Conservation (phyloP, 2,113 vertebrate genomes). For the Petroica traversi region DNA sequence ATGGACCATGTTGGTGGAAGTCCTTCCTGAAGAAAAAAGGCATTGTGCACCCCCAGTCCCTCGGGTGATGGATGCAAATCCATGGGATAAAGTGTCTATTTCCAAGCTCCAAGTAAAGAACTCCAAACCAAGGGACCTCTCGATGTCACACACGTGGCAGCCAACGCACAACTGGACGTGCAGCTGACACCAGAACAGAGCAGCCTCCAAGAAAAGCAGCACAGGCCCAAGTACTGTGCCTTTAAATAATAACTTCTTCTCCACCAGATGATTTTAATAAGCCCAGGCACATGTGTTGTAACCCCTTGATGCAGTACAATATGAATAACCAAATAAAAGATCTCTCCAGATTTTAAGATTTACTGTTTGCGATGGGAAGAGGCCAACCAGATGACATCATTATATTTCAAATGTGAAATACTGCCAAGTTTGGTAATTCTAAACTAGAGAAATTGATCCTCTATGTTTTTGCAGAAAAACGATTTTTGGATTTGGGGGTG, state of each 20-base stretch:
- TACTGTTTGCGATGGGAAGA: conserved; percentile 80
- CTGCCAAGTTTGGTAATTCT: conserved; percentile 76
- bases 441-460: conserved; percentile 77
- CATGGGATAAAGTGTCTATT: neutral
- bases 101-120: neutral
- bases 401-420: conserved; percentile 72
- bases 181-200: neutral
- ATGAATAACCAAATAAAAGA: conserved; percentile 83
- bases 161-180: neutral
- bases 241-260: conserved; percentile 71
- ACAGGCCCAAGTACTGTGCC: conserved; percentile 37
- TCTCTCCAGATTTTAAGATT: conserved; percentile 80
- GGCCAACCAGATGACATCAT: conserved; percentile 84
- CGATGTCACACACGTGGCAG: neutral
- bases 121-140: neutral
- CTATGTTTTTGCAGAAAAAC: conserved; percentile 53
- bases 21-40: neutral
- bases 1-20: neutral
- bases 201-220: conserved; percentile 49
- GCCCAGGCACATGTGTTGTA: conserved; percentile 78
- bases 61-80: neutral
- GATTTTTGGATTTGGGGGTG: conserved; percentile 58
- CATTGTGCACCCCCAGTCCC: neutral
- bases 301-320: conserved; percentile 79
- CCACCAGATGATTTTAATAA: conserved; percentile 83